Evolutionary conservation across 1,140 invertebrate genomes (phyloP).

Genomic region (Eurosta solidaginis): DNA sequence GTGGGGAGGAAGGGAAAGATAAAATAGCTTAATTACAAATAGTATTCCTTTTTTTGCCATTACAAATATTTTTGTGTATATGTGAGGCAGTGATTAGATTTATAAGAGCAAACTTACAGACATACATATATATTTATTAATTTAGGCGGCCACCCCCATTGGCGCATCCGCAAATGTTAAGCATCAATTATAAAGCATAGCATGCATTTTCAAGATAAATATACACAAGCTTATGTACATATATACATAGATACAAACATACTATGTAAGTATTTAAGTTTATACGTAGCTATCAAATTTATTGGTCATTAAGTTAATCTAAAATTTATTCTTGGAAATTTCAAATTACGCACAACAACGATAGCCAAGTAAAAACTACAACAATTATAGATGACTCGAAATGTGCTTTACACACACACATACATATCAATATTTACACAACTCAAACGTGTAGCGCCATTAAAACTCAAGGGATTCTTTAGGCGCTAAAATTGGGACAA

Average conservation of each 20-base stretch:
- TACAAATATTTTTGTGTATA: background rate
- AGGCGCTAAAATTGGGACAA: background rate
- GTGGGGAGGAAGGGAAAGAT: background rate
- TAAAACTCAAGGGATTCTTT: constrained; percentile 15
- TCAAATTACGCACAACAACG: constrained; percentile 9
- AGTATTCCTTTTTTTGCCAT: background rate
- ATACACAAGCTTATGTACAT: background rate
- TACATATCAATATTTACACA: background rate
- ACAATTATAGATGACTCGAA: background rate
- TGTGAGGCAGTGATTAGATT: too few species aligned
- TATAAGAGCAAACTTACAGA: background rate
- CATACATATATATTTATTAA: background rate
- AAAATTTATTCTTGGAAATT: constrained; percentile 21
- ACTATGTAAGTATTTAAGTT: background rate
- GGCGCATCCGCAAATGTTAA: background rate
- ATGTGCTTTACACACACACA: background rate
- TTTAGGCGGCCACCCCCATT: background rate
- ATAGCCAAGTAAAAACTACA: background rate
- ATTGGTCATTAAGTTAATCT: constrained; percentile 28
- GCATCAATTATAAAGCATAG: background rate
- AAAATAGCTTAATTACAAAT: background rate
- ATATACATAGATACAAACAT: background rate
- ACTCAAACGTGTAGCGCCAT: background rate
- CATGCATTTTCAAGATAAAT: background rate
- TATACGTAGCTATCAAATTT: background rate